These are phyloP conservation scores for Cantharis rustica DNA, from an alignment of 2,888 invertebrate species.

Conservation along the genomic window DNA sequence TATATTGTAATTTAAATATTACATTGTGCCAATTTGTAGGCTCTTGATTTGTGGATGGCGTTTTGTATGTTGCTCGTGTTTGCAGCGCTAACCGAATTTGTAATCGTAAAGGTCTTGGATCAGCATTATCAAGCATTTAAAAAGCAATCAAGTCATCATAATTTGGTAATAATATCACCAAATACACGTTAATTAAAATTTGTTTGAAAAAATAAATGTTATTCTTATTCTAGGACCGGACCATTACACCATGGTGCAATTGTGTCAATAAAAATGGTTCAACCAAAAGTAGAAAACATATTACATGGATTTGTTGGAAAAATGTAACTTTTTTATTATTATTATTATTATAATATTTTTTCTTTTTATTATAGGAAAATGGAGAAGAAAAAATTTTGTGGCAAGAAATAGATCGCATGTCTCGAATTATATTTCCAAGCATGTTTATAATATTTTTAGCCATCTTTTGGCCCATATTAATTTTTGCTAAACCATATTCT, in stretches of 20 bases:
- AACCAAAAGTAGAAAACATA: conserved; percentile 20
- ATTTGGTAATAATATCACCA: not conserved
- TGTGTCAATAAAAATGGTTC: conserved; percentile 31
- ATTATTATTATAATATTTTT: conserved; percentile 4
- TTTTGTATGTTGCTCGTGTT: conserved; percentile 88
- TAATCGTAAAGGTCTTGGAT: conserved; percentile 80
- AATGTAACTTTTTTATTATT: conserved; percentile 42
- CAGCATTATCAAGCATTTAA: conserved; percentile 71
- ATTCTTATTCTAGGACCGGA: conserved; percentile 39
- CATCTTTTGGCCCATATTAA: conserved; percentile 78
- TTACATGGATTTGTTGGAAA: conserved; percentile 45
- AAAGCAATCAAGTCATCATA: conserved; percentile 43
- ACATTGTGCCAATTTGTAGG: conserved; percentile 57
- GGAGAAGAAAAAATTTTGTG: conserved; percentile 77
- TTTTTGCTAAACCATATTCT: conserved; percentile 55
- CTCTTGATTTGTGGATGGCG: conserved; percentile 86
- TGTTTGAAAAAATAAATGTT: not conserved
- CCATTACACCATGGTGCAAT: conserved; percentile 45
- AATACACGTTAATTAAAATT: not conserved
- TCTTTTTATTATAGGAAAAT: conserved; percentile 56
- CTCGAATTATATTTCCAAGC: conserved; percentile 76
- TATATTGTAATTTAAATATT: not conserved
- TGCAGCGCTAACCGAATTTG: conserved; percentile 81
- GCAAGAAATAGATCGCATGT: conserved; percentile 78
- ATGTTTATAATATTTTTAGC: conserved; percentile 78